These are phyloP conservation scores for Pangasius mekongensis DNA, from an alignment of 2,797 vertebrate species.

Conservation along the genomic window DNA sequence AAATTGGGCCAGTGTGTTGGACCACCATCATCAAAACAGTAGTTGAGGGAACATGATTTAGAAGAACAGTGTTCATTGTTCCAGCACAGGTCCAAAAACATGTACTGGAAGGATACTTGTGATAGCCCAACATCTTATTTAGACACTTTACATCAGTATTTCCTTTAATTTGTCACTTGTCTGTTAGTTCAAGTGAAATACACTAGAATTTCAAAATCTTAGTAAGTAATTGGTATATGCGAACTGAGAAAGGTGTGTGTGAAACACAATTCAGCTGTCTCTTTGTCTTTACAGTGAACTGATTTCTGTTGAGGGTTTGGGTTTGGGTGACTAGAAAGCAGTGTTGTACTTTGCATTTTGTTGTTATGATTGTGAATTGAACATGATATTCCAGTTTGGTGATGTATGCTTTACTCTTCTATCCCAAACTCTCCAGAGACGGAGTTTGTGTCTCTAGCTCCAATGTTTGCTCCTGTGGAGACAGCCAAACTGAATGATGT, in stretches of 20 bases:
- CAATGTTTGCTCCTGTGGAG: slow-evolving; percentile 80
- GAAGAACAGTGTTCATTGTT: not conserved
- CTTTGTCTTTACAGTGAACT: not conserved
- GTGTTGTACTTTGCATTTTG: not conserved
- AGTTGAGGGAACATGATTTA: not conserved
- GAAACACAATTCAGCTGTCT: not conserved
- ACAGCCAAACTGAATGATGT: slow-evolving; percentile 88
- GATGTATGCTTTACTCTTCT: not conserved
- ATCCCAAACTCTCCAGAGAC: slow-evolving; percentile 75
- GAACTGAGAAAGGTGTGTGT: not conserved
- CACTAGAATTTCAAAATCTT: not conserved
- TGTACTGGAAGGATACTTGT: not conserved
- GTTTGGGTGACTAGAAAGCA: not conserved
- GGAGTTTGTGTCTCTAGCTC: slow-evolving; percentile 82
- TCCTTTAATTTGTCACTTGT: not conserved
- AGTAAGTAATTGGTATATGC: not conserved
- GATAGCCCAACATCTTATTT: not conserved
- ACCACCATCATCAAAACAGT: not conserved
- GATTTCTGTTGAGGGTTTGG: not conserved
- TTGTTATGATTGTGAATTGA: not conserved
- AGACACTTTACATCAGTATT: not conserved
- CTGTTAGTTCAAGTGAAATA: not conserved
- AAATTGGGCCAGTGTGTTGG: not conserved
- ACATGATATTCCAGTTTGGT: not conserved
- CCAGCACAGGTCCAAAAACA: not conserved